Base-by-base conservation (phyloP, 2,888 invertebrate species). In the Melieria picta region DNA sequence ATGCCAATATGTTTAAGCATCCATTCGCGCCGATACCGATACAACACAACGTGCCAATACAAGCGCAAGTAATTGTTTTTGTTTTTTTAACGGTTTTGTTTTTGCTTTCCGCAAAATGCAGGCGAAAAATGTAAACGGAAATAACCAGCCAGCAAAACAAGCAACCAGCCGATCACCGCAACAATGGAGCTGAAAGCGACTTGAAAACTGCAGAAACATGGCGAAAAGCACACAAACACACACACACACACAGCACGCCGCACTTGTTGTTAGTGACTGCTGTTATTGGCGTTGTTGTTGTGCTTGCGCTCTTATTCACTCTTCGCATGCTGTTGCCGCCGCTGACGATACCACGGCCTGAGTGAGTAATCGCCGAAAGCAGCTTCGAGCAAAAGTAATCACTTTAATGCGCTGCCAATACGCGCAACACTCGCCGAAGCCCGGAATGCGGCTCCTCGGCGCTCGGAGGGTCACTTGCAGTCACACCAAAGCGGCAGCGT, bases 291-390 rank as follows among this genome's bases (percentile, higher is more conserved):
- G 30, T 30, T 30, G 30, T 48, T 30, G 9, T 50, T 63, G 56
- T 56, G n/a, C 10, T 7, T 56, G 56, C 7, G 56, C 16, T 9
- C 42, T 57, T 16, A 9, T 43, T 43, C 42, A 6, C 4, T 43
- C 10, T 11, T 6, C 4, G 57, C 55, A 7, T 7, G 16, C 7
- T n/a, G n/a, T n/a, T n/a, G n/a, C n/a, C n/a, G n/a, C n/a, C n/a
- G n/a, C n/a, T 63, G 50, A 55, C 45, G 11, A 58, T 43, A 43
- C 4, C 45, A 65, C 46, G 11, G 16, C 46, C 58, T 16, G 50
- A 50, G 30, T 60, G 58, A 48, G 47, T 60, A 67, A 67, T 60
- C 45, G 16, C n/a, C n/a, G 9, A 60, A 60, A 50, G 58, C 66
- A 45, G 58, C 48, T 42, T 42, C 30, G 30, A 58, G 46, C 45